Percentiles rank a stretch among this genome's conserved stretches.
Conservation (phyloP, 2,113 vertebrate genomes). For the Alouatta palliata region DNA sequence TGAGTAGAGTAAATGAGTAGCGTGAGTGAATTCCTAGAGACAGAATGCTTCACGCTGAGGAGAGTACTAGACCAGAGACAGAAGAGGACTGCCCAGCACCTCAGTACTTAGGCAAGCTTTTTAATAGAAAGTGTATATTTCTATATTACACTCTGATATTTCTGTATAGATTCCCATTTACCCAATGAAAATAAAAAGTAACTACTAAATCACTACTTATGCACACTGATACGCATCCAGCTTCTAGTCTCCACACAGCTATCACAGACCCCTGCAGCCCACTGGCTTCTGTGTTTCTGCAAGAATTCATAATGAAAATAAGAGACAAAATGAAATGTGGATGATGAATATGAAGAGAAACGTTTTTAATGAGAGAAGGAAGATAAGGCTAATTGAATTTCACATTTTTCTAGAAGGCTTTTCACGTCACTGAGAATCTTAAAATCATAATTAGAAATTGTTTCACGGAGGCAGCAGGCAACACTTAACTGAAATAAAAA, state of each 20-base stretch:
- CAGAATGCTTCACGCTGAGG: background rate
- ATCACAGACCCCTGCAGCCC: background rate
- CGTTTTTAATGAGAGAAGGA: background rate
- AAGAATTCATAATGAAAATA: background rate
- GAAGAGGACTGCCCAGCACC: background rate
- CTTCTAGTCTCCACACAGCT: background rate
- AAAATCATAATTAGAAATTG: conserved; percentile 33
- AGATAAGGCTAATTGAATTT: conserved; percentile 10
- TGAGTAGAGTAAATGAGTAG: background rate
- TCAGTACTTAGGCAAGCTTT: background rate
- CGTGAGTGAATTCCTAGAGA: background rate
- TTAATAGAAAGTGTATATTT: background rate
- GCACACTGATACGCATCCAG: background rate
- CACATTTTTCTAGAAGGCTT: background rate
- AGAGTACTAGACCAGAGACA: background rate
- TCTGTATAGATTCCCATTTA: background rate
- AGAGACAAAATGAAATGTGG: background rate
- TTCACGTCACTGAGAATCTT: background rate
- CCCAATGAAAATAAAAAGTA: background rate
- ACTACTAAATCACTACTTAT: background rate
- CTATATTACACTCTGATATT: background rate
- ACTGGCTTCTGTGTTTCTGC: background rate
- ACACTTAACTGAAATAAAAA: background rate
- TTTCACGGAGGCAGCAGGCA: background rate
- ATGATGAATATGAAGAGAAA: background rate